Conservation (phyloP, 2,797 vertebrate genomes). For the Cirrhinus mrigala region DNA sequence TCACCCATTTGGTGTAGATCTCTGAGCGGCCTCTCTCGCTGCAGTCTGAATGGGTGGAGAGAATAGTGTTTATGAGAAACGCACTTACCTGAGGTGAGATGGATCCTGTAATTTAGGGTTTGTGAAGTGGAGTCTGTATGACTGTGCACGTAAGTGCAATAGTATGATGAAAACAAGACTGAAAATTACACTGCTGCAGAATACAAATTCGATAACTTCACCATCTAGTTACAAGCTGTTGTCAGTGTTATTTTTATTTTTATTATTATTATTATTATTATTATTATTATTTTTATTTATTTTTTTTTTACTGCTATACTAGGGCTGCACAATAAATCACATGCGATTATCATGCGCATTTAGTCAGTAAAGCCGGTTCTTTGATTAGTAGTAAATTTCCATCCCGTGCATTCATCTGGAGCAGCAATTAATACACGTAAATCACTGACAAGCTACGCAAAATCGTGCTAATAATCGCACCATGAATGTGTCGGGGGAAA, state of each 20-base stretch:
- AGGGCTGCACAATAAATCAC: too few species aligned
- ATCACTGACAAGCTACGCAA: too few species aligned
- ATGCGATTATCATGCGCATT: too few species aligned
- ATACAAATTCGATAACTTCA: neutral
- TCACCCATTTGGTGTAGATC: conserved; percentile 3
- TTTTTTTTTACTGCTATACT: too few species aligned
- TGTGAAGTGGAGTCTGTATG: neutral
- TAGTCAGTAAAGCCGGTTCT: too few species aligned
- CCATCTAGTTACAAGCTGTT: neutral
- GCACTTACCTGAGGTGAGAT: conserved; percentile 32
- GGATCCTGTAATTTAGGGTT: neutral
- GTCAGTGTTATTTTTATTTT: neutral
- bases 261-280: too few species aligned
- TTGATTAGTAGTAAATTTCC: too few species aligned
- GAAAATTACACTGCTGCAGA: neutral
- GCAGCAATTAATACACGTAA: too few species aligned
- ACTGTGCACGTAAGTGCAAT: neutral
- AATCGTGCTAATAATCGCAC: too few species aligned
- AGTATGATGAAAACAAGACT: neutral
- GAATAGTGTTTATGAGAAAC: conserved; percentile 25
- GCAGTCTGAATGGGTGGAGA: neutral
- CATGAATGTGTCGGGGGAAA: too few species aligned
- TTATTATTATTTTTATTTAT: neutral
- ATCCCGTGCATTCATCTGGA: too few species aligned
- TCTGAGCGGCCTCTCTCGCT: neutral